phyloP scores from a whole-genome alignment of 2,888 invertebrate species.

The Hydroisotoma schaefferi region DNA sequence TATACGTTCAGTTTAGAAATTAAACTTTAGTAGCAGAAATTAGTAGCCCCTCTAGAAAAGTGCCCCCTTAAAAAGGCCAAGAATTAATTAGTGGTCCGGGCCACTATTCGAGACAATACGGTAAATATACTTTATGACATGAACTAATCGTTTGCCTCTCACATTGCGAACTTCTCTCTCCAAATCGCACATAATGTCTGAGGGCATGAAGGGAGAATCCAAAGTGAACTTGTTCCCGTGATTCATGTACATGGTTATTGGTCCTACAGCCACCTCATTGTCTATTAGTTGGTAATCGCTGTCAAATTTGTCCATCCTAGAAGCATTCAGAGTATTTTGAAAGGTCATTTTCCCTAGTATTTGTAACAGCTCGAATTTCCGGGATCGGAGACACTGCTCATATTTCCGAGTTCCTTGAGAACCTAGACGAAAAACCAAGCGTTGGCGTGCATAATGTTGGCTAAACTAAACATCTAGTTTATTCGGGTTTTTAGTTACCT shows the following conservation, averaged over 20 bases:
- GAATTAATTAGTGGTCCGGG: too few species aligned
- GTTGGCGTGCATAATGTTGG: too few species aligned
- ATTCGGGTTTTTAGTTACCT: constrained; percentile 17
- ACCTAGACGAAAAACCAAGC: too few species aligned
- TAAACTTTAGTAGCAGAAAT: neutral
- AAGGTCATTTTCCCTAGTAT: neutral
- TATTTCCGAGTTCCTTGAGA: neutral
- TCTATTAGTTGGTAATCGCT: neutral
- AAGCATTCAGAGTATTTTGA: neutral
- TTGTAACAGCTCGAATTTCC: too few species aligned
- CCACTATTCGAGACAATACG: too few species aligned
- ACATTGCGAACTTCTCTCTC: neutral
- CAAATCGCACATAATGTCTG: neutral
- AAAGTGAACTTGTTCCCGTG: too few species aligned
- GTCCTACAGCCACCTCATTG: too few species aligned
- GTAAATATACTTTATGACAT: neutral
- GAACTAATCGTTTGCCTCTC: neutral
- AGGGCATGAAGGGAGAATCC: neutral
- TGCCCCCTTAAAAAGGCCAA: too few species aligned
- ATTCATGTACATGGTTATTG: neutral
- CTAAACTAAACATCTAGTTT: too few species aligned
- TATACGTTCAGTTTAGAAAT: neutral
- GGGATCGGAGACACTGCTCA: too few species aligned
- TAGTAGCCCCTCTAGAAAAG: too few species aligned
- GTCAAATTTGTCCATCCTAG: neutral